Evolutionary conservation across 2,797 vertebrate species (phyloP).

Genomic region (Melanotaenia pygmaea): DNA sequence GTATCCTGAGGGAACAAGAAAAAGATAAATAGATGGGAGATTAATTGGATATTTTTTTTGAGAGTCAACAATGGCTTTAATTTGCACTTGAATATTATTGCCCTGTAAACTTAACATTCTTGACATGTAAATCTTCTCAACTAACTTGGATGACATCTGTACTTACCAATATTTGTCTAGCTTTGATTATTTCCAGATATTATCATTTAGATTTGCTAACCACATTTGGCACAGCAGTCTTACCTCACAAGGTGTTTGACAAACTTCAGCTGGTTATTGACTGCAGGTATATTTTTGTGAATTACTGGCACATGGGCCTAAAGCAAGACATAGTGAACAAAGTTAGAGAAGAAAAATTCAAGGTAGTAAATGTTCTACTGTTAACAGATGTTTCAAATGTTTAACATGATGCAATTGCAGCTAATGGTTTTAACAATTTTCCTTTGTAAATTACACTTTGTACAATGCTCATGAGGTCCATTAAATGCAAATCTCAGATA

Average conservation of each 20-base stretch:
- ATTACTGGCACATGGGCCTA: conserved; percentile 87
- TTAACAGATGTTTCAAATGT: neutral
- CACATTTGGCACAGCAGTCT: conserved; percentile 51
- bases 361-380: neutral
- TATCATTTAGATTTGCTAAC: neutral
- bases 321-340: neutral
- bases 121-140: neutral
- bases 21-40: neutral
- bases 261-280: conserved; percentile 90
- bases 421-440: neutral
- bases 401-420: neutral
- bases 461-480: neutral
- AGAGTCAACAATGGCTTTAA: neutral
- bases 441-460: neutral
- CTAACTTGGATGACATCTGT: neutral
- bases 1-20: conserved; percentile 79
- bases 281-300: conserved; percentile 94
- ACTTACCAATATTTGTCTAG: neutral
- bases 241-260: conserved; percentile 95
- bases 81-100: no score
- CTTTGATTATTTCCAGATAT: neutral
- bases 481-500: neutral
- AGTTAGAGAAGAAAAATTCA: neutral
- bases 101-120: neutral
- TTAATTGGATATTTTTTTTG: neutral